Conservation (phyloP, 2,797 vertebrate species). For the Rhodeus uyekii region DNA sequence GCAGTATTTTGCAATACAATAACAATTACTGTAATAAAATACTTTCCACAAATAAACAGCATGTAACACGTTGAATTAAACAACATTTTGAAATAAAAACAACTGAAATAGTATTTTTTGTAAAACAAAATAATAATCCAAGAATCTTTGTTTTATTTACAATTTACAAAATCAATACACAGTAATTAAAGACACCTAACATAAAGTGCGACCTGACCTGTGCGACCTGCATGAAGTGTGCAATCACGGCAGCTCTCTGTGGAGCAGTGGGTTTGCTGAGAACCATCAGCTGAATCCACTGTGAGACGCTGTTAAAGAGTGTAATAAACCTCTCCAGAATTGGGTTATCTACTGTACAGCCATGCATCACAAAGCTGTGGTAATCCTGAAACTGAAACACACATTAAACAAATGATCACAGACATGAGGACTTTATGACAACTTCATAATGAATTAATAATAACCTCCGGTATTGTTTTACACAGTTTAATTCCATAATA, state of each 20-base stretch:
- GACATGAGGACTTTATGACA: not conserved
- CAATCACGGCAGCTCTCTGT: conserved; percentile 85
- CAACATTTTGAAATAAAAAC: not conserved
- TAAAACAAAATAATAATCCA: not conserved
- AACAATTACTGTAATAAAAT: no score
- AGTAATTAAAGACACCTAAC: not conserved
- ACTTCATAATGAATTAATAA: not conserved
- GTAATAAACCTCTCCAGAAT: conserved; percentile 91
- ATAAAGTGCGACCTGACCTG: conserved; percentile 74
- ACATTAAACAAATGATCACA: not conserved
- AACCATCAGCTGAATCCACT: conserved; percentile 96
- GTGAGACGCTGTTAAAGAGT: conserved; percentile 92
- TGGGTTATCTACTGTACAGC: conserved; percentile 90
- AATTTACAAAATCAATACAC: not conserved
- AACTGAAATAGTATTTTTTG: not conserved
- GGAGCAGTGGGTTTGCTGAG: conserved; percentile 89
- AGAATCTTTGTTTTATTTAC: not conserved
- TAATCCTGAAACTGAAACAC: conserved; percentile 88
- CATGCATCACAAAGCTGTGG: conserved; percentile 90
- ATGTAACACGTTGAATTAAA: not conserved
- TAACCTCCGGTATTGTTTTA: not conserved
- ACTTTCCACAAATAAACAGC: not conserved
- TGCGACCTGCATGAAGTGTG: conserved; percentile 88
- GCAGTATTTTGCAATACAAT: not conserved
- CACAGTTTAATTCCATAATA: not conserved